phyloP scores from a whole-genome alignment of 2,797 vertebrate genomes.

The Oreochromis mossambicus region DNA sequence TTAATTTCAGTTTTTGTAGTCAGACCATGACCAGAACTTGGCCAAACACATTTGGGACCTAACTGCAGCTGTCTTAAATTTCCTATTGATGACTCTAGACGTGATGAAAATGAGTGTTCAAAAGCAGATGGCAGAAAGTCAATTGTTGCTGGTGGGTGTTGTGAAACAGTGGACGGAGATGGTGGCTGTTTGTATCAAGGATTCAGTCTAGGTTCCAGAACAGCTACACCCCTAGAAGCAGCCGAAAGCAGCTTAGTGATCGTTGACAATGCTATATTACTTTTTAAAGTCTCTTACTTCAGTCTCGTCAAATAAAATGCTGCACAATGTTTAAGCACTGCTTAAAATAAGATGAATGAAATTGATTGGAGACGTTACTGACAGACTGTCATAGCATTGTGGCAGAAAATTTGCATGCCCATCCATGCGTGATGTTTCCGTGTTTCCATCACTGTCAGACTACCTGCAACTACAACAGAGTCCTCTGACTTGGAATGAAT shows the following conservation, averaged over 20 bases:
- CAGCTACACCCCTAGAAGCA: not conserved
- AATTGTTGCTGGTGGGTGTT: not conserved
- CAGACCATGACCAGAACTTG: not conserved
- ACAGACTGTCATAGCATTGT: not conserved
- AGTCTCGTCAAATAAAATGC: not conserved
- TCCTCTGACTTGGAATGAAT: not conserved
- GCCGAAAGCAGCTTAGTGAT: not conserved
- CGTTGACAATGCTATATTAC: not conserved
- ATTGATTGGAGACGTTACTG: not conserved
- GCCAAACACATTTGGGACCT: not conserved
- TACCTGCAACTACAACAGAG: not conserved
- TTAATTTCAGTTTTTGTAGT: not conserved
- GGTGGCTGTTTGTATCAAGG: not conserved
- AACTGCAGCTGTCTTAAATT: not conserved
- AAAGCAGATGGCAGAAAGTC: not conserved
- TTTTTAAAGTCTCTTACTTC: not conserved
- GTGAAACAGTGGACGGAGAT: not conserved
- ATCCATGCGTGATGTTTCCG: not conserved
- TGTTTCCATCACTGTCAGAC: not conserved
- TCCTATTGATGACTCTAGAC: not conserved
- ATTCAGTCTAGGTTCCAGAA: not conserved
- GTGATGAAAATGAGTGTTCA: not conserved
- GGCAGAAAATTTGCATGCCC: not conserved
- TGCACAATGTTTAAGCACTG: not conserved
- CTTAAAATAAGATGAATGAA: not conserved